A percentile compares a stretch with the other conserved stretches of the same genome.
These are phyloP conservation scores for Neodiprion pinetum DNA, from an alignment of 1,140 invertebrate genomes.

Conservation along the genomic window DNA sequence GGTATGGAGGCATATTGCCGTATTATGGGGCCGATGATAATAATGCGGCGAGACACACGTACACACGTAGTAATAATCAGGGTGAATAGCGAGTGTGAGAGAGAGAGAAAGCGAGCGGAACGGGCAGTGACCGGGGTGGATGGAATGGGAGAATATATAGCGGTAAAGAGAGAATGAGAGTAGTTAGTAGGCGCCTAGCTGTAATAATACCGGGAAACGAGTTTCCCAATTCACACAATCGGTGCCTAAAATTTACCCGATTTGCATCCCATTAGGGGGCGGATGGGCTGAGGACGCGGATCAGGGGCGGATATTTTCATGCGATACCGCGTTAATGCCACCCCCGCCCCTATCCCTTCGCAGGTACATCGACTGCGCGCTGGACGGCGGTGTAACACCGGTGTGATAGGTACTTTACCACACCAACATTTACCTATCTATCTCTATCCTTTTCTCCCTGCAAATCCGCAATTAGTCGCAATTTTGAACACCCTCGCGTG, in stretches of 20 bases:
- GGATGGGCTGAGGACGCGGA: neutral
- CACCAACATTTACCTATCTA: neutral
- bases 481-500: neutral
- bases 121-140: too few species aligned
- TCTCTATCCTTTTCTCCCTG: conserved; percentile 8
- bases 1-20: too few species aligned
- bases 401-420: conserved; percentile 1
- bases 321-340: neutral
- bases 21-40: too few species aligned
- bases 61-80: too few species aligned
- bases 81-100: too few species aligned
- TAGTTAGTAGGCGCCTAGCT: too few species aligned
- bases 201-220: too few species aligned
- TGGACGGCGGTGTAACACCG: neutral
- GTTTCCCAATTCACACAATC: neutral
- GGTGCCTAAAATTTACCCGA: neutral
- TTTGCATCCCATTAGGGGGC: neutral
- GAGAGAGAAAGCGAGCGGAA: too few species aligned
- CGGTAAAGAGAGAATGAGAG: too few species aligned
- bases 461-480: conserved; percentile 12
- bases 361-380: too few species aligned
- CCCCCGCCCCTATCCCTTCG: neutral
- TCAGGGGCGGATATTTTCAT: neutral
- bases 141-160: too few species aligned
- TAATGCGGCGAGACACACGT: too few species aligned